Conservation (phyloP, 2,113 vertebrate species). For the Vidua macroura region DNA sequence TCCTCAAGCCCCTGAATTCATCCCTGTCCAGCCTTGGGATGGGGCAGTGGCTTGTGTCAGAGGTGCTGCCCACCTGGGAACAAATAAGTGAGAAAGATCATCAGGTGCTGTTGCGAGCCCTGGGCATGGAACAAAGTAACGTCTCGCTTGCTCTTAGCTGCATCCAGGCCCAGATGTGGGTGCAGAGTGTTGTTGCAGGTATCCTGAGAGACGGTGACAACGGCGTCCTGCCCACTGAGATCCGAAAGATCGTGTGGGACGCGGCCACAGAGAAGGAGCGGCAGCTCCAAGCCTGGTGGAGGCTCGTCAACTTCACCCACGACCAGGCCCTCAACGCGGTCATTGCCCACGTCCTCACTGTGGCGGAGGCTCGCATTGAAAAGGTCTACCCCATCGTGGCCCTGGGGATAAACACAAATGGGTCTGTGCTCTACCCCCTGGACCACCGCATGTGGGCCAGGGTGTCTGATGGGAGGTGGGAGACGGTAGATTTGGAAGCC, state of each 20-base stretch:
- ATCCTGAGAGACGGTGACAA: conserved; percentile 51
- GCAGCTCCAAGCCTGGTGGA: conserved; percentile 65
- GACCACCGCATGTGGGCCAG: conserved; percentile 62
- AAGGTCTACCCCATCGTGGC: conserved; percentile 61
- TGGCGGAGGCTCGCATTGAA: conserved; percentile 29
- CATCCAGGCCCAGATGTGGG: conserved; percentile 66
- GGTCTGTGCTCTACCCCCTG: conserved; percentile 55
- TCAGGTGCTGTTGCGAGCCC: conserved; percentile 1
- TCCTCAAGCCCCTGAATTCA: conserved; percentile 53
- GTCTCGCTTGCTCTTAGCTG: conserved; percentile 60
- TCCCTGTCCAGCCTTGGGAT: conserved; percentile 50
- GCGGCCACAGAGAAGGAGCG: conserved; percentile 42
- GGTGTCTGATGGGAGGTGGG: conserved; percentile 37
- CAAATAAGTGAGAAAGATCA: conserved; percentile 52
- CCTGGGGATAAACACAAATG: conserved; percentile 34
- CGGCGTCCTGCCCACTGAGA: conserved; percentile 32
- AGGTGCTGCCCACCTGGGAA: conserved; percentile 58
- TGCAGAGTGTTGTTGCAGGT: conserved; percentile 66
- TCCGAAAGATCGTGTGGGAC: conserved; percentile 57
- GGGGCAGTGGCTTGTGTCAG: conserved; percentile 58
- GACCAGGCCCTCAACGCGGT: conserved; percentile 19
- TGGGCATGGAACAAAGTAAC: conserved; percentile 41
- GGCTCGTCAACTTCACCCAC: conserved; percentile 56
- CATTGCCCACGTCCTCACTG: conserved; percentile 35
- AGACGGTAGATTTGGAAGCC: conserved; percentile 54